phyloP scores from a whole-genome alignment of 2,113 vertebrate species.

The Mastomys natalensis region DNA sequence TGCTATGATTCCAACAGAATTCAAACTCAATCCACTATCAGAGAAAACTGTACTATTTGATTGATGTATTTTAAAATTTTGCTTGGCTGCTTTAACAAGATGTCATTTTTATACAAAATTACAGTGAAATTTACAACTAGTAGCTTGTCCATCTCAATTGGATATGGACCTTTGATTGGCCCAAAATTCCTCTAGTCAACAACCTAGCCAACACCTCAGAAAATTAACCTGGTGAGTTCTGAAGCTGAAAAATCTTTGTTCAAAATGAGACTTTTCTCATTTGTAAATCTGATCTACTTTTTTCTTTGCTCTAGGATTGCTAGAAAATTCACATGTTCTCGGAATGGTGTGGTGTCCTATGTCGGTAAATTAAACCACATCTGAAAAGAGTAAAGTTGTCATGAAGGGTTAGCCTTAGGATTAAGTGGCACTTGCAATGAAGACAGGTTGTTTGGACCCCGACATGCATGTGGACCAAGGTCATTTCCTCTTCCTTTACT shows the following conservation, averaged over 20 bases:
- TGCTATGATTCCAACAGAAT: not conserved
- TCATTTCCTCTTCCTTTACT: not conserved
- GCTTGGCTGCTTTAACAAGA: not conserved
- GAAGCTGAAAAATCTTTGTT: not conserved
- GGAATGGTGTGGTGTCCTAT: not conserved
- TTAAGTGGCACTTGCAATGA: not conserved
- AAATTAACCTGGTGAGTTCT: not conserved
- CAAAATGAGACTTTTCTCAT: not conserved
- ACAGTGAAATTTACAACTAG: not conserved
- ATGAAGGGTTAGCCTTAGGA: not conserved
- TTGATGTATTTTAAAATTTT: not conserved
- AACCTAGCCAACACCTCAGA: not conserved
- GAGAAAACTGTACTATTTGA: not conserved
- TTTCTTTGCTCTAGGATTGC: not conserved
- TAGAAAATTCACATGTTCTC: not conserved
- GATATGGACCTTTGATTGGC: not conserved
- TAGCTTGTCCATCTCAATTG: not conserved
- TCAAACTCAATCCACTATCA: not conserved
- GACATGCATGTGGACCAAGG: not conserved
- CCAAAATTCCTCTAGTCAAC: not conserved
- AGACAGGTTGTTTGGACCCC: not conserved
- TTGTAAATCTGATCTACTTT: not conserved
- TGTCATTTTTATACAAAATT: not conserved
- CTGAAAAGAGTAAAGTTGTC: accelerated
- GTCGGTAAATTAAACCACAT: not conserved